A percentile compares a stretch with the other conserved stretches of the same genome.
Evolutionary conservation across 2,888 invertebrate genomes (phyloP).

Genomic region (Seladonia tumulorum): DNA sequence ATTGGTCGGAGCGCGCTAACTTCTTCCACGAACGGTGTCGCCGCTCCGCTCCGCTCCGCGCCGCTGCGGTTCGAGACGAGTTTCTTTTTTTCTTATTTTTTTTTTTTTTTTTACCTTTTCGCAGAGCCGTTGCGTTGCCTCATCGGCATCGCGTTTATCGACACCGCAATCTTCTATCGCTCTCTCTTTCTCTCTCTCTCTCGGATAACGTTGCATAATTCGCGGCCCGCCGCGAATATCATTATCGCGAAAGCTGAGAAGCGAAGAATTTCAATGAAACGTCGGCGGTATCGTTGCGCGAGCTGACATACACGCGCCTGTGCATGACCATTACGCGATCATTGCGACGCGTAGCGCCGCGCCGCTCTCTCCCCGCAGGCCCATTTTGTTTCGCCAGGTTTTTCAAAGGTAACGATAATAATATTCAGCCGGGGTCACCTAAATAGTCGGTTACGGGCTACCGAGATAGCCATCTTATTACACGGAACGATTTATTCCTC

Average conservation of each 20-base stretch:
- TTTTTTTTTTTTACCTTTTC: conserved; percentile 26
- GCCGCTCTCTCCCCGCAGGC: background rate
- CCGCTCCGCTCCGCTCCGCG: background rate
- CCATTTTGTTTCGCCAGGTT: conserved; percentile 21
- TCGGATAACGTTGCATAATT: conserved; percentile 52
- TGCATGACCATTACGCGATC: conserved; percentile 30
- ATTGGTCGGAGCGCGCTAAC: conserved; percentile 39
- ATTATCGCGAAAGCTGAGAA: conserved; percentile 58
- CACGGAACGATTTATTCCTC: conserved; percentile 44
- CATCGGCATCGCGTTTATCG: conserved; percentile 43
- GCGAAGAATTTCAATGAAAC: conserved; percentile 55
- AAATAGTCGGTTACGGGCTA: conserved; percentile 50
- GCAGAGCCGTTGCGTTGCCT: conserved; percentile 24
- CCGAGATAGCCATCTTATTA: conserved; percentile 54
- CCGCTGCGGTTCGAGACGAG: conserved; percentile 6
- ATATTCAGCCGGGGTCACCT: conserved; percentile 36
- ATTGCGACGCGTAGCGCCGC: conserved; percentile 4
- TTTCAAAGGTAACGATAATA: conserved; percentile 49
- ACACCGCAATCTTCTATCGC: conserved; percentile 42
- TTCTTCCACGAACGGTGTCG: conserved; percentile 17
- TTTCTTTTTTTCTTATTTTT: conserved; percentile 46
- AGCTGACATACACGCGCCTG: background rate
- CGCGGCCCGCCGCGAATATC: conserved; percentile 52
- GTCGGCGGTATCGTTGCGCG: conserved; percentile 12
- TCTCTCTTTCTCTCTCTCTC: background rate